Evolutionary conservation across 1,140 invertebrate species (phyloP), one percentile per base, ranked within the genome.

Genomic region (Drosophila simulans): DNA sequence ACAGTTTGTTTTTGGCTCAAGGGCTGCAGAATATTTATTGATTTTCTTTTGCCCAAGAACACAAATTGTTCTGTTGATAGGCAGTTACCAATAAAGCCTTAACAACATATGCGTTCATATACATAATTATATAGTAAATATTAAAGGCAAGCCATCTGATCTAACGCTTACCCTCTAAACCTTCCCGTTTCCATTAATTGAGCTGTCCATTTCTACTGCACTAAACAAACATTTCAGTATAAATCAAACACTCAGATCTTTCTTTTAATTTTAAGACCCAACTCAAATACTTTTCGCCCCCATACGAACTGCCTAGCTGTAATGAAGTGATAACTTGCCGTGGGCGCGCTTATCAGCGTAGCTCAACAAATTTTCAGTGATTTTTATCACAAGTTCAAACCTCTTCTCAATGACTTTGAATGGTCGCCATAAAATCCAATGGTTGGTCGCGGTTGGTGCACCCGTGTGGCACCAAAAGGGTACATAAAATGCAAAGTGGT

Each of bases 401-500:
- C 55, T 49, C 65, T 49, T 52, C 49, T 69, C 79, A 82, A 62
- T 59, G 74, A 20, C 49, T 59, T 59, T 85, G 58, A 86, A 81
- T 78, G 45, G 73, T 42, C n/a, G 70, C 71, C 73, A 66, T 84
- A 84, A 83, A 66, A 66, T 42, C 63, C 77, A 74, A 77, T 73
- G 42, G 17, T 10, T 17, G 49, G 17, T 37, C 27, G 25, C 25
- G 45, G 53, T 27, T 68, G 54, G 20, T 59, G 71, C 58, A 52
- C 65, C 57, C 48, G 54, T 78, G 59, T 49, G 48, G 42, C 56
- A 17, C 20, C 46, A 22, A 56, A 75, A 56, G 77, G 63, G 59
- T 51, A 56, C 62, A 88, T 85, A 85, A 85, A 85, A 86, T 81
- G 82, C 82, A 88, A 82, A 86, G 83, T 81, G 78, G 60, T 83